phyloP scores from a whole-genome alignment of 1,140 invertebrate species.

The Ylistrum balloti region DNA sequence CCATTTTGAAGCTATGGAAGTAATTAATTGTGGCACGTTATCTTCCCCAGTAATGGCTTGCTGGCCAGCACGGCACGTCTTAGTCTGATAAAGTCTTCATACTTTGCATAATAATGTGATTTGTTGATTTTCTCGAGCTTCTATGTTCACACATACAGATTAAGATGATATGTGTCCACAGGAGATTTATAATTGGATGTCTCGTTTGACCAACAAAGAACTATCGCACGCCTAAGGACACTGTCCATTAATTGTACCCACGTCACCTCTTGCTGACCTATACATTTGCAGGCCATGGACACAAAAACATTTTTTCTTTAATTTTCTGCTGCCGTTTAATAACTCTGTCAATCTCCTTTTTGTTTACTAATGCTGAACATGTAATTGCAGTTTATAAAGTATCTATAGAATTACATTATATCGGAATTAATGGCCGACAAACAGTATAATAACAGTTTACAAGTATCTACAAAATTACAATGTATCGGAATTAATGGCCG shows the following conservation, averaged over 20 bases:
- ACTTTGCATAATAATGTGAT: conserved; percentile 36
- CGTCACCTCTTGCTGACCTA: background rate
- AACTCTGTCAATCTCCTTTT: too few species aligned
- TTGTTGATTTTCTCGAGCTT: conserved; percentile 33
- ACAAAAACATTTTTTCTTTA: too few species aligned
- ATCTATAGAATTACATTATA: too few species aligned
- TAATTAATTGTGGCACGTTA: conserved; percentile 6
- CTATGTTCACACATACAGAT: conserved; percentile 2
- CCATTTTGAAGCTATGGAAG: background rate
- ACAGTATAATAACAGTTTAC: too few species aligned
- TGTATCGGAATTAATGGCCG: too few species aligned
- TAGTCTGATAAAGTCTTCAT: background rate
- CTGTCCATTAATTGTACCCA: background rate
- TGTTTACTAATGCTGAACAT: too few species aligned
- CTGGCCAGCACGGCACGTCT: background rate
- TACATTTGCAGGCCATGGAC: background rate
- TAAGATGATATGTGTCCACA: conserved; percentile 21
- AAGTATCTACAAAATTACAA: too few species aligned
- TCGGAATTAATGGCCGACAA: too few species aligned
- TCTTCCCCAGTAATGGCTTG: background rate
- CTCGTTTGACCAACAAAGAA: background rate
- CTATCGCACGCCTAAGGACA: background rate
- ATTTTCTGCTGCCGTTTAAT: too few species aligned
- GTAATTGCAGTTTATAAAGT: too few species aligned
- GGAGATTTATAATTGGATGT: conserved; percentile 11